These are phyloP conservation scores for Ophion ventricosus DNA, from an alignment of 2,888 invertebrate genomes.

Conservation along the genomic window DNA sequence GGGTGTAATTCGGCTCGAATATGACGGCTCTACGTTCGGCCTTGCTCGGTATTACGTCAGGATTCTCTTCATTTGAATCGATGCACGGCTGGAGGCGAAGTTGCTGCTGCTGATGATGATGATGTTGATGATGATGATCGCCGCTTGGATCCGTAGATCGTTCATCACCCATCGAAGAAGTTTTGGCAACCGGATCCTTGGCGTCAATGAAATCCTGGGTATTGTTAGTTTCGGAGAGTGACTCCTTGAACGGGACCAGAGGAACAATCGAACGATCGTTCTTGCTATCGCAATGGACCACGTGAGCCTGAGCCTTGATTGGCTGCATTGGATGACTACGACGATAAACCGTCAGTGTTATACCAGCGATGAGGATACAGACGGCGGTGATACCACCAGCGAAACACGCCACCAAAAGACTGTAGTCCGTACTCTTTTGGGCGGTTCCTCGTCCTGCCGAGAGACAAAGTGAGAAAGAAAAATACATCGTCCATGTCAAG, in stretches of 20 bases:
- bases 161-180: conserved; percentile 25
- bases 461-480: conserved; percentile 51
- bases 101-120: conserved; percentile 44
- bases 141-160: conserved; percentile 48
- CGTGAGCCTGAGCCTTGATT: conserved; percentile 72
- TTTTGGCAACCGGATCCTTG: conserved; percentile 40
- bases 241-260: conserved; percentile 43
- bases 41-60: conserved; percentile 79
- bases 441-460: conserved; percentile 77
- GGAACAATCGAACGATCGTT: conserved; percentile 60
- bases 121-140: conserved; percentile 59
- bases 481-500: conserved; percentile 6
- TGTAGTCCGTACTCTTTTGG: conserved; percentile 76
- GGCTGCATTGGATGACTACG: conserved; percentile 74
- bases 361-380: conserved; percentile 78
- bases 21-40: conserved; percentile 75
- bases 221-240: conserved; percentile 47
- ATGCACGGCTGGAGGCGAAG: conserved; percentile 56
- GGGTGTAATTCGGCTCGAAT: conserved; percentile 75
- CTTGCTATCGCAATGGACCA: conserved; percentile 70
- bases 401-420: conserved; percentile 79
- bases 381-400: conserved; percentile 79
- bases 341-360: conserved; percentile 79
- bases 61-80: conserved; percentile 74
- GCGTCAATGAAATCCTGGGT: conserved; percentile 47